These are phyloP conservation scores for Vireo altiloquus DNA, from an alignment of 2,113 vertebrate genomes.

Conservation along the genomic window DNA sequence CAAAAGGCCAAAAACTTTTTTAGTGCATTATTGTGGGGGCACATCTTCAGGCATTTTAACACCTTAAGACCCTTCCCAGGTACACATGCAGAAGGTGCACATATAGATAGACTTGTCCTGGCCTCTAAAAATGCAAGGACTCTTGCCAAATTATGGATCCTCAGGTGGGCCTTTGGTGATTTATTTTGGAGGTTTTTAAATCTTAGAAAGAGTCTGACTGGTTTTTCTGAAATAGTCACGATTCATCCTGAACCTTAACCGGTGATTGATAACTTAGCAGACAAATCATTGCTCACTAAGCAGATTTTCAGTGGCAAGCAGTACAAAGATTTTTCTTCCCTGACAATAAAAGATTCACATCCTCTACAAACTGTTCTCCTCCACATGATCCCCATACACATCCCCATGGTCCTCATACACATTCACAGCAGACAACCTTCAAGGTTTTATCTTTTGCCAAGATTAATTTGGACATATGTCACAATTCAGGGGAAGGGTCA, in stretches of 20 bases:
- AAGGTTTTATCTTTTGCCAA: neutral
- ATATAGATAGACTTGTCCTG: neutral
- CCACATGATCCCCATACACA: neutral
- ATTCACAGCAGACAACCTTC: neutral
- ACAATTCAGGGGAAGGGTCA: neutral
- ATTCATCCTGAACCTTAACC: neutral
- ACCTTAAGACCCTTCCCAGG: neutral
- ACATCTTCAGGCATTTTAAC: neutral
- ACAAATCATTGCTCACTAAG: neutral
- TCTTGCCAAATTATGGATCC: neutral
- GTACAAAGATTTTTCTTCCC: neutral
- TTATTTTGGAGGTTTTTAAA: neutral
- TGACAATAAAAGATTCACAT: neutral
- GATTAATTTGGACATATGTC: neutral
- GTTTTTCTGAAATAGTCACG: neutral
- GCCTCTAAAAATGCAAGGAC: neutral
- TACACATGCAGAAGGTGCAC: neutral
- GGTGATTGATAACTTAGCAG: neutral
- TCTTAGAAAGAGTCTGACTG: neutral
- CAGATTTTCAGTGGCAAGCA: neutral
- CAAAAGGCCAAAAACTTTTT: neutral
- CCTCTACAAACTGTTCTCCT: neutral
- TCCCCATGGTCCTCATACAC: neutral
- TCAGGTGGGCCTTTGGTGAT: neutral
- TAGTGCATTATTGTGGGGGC: neutral